These are phyloP conservation scores for Rana temporaria DNA, from an alignment of 2,113 vertebrate species.

Conservation along the genomic window DNA sequence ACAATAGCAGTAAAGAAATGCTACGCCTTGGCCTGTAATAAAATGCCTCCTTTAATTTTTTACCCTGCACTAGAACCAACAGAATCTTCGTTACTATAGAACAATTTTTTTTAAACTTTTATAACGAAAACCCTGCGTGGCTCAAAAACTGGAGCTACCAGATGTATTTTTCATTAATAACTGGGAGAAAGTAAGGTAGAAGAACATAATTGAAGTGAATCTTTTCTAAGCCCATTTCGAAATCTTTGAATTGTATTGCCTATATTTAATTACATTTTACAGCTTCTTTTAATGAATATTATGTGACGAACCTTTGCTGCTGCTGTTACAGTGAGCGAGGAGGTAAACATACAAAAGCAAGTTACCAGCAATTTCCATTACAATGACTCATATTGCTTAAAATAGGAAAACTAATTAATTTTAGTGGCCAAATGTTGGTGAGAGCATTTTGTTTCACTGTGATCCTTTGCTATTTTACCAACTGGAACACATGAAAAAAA, in stretches of 20 bases:
- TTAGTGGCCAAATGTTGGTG: slow-evolving; percentile 13
- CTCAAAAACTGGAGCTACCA: no score
- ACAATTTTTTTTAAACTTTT: no score
- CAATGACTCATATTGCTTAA: neutral
- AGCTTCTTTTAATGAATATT: neutral
- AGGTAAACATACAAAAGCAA: neutral
- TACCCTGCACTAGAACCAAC: no score
- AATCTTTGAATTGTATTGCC: neutral
- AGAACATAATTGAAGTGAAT: no score
- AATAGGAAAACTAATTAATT: slow-evolving; percentile 25
- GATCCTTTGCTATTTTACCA: slow-evolving; percentile 31
- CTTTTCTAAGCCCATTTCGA: no score
- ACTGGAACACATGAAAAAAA: slow-evolving; percentile 45
- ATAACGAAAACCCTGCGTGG: no score
- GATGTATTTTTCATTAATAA: no score
- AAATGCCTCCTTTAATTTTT: no score
- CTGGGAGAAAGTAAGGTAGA: no score
- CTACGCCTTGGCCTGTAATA: no score
- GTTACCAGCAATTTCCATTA: slow-evolving; percentile 4
- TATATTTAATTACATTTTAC: neutral
- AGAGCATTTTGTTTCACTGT: slow-evolving; percentile 14
- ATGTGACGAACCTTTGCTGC: neutral
- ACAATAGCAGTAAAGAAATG: no score
- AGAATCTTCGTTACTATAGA: no score
- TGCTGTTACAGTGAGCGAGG: neutral